Percentiles rank a stretch among this genome's conserved stretches.
Conservation (phyloP, 2,888 invertebrate genomes). For the Lycophotia porphyrea region DNA sequence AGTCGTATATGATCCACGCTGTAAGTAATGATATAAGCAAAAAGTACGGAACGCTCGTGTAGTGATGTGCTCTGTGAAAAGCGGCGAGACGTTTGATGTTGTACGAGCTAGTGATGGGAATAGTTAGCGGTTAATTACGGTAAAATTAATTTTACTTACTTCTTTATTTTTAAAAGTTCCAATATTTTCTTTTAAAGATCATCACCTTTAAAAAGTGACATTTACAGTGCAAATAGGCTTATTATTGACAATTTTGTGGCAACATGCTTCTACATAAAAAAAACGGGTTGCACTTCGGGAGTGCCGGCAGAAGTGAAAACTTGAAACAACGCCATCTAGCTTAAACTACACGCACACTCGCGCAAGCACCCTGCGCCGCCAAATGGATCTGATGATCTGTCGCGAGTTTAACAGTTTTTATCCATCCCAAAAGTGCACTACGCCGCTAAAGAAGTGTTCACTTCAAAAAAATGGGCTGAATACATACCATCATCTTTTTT, state of each 20-base stretch:
- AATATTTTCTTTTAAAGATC: not conserved
- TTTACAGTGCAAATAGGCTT: not conserved
- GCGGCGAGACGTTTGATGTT: slow-evolving; percentile 70
- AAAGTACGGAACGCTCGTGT: slow-evolving; percentile 58
- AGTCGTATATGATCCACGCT: slow-evolving; percentile 4
- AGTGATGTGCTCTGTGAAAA: slow-evolving; percentile 68
- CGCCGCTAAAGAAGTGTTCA: too few species aligned
- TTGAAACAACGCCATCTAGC: too few species aligned
- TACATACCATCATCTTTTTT: too few species aligned
- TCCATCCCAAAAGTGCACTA: too few species aligned
- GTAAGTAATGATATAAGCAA: slow-evolving; percentile 55
- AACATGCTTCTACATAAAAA: too few species aligned
- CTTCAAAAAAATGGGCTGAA: not conserved
- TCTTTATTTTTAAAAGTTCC: not conserved
- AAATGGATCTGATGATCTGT: too few species aligned
- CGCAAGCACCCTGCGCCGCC: too few species aligned
- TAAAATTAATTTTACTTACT: not conserved
- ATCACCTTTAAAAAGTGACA: not conserved
- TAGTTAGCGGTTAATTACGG: not conserved
- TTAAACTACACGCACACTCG: too few species aligned
- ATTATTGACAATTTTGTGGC: not conserved
- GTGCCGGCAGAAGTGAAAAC: too few species aligned
- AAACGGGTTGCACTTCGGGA: too few species aligned
- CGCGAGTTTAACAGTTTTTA: too few species aligned
- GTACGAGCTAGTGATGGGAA: slow-evolving; percentile 66